Evolutionary conservation across 1,140 invertebrate species (phyloP).

Genomic region (Lepeophtheirus salmonis): DNA sequence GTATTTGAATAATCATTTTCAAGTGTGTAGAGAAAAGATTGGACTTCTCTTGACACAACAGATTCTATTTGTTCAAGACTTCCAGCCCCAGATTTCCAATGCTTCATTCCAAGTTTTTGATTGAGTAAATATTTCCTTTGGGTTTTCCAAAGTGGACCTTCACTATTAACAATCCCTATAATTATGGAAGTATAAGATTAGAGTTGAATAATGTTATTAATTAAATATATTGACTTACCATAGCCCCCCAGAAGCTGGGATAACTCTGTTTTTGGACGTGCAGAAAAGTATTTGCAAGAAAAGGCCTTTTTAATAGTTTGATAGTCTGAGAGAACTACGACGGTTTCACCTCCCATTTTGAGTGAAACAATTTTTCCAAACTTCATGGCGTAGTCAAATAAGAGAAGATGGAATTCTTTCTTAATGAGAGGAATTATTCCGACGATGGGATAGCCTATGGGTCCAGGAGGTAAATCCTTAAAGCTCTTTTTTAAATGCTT

Average conservation of each 20-base stretch:
- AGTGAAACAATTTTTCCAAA: conserved; percentile 66
- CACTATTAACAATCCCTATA: conserved; percentile 70
- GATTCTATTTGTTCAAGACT: conserved; percentile 62
- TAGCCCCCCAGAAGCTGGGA: conserved; percentile 68
- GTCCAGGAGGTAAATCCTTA: too few species aligned
- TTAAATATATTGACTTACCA: too few species aligned
- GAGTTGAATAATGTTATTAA: too few species aligned
- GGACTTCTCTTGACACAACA: too few species aligned
- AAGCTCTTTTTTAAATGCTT: too few species aligned
- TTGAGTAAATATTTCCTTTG: conserved; percentile 56
- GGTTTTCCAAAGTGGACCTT: conserved; percentile 75
- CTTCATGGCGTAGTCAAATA: conserved; percentile 45
- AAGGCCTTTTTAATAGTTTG: conserved; percentile 62
- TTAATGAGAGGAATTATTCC: conserved; percentile 61
- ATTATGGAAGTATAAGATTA: too few species aligned
- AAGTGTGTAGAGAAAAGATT: conserved; percentile 37
- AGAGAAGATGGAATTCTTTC: conserved; percentile 51
- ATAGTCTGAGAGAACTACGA: conserved; percentile 65
- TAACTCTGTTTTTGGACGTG: conserved; percentile 57
- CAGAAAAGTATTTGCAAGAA: conserved; percentile 59
- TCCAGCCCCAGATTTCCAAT: conserved; percentile 48
- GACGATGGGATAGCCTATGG: conserved; percentile 42
- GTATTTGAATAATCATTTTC: conserved; percentile 26
- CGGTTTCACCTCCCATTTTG: conserved; percentile 51
- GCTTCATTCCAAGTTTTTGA: conserved; percentile 73